These are phyloP conservation scores for Heliconius eleuchia DNA, from an alignment of 1,140 invertebrate genomes.

Conservation along the genomic window DNA sequence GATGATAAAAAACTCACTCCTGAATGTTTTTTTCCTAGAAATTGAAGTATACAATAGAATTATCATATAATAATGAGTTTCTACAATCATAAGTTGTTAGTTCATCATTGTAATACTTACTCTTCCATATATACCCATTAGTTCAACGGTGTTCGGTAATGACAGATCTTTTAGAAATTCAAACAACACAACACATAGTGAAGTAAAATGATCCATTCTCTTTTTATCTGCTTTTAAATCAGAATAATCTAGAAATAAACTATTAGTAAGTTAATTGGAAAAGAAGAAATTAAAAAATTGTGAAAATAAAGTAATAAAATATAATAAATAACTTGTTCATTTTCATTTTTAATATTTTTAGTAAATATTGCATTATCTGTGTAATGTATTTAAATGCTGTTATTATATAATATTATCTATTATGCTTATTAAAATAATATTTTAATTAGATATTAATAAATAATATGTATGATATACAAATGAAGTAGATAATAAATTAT, in stretches of 20 bases:
- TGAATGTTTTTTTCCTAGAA: too few relatives aligned
- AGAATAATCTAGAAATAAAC: constrained; percentile 86
- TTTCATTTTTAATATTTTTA: not conserved
- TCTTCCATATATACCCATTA: constrained; percentile 90
- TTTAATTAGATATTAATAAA: not conserved
- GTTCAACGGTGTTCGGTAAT: constrained; percentile 88
- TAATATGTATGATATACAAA: not conserved
- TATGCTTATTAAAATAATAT: not conserved
- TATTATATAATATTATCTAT: not conserved
- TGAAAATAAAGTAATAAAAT: not conserved
- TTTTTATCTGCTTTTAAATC: constrained; percentile 87
- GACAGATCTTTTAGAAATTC: constrained; percentile 85
- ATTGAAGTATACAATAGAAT: too few relatives aligned
- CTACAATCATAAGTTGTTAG: not conserved
- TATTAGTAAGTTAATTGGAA: constrained; percentile 17
- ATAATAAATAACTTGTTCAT: too few relatives aligned
- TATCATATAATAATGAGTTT: too few relatives aligned
- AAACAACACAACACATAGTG: constrained; percentile 84
- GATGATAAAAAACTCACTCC: too few relatives aligned
- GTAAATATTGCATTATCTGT: not conserved
- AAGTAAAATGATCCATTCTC: constrained; percentile 88
- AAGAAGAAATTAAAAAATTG: constrained; percentile 11
- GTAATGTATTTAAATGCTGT: not conserved
- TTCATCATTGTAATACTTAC: constrained; percentile 74
- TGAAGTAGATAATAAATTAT: not conserved